Evolutionary conservation across 1,140 invertebrate genomes (phyloP).

Genomic region (Apolygus lucorum): DNA sequence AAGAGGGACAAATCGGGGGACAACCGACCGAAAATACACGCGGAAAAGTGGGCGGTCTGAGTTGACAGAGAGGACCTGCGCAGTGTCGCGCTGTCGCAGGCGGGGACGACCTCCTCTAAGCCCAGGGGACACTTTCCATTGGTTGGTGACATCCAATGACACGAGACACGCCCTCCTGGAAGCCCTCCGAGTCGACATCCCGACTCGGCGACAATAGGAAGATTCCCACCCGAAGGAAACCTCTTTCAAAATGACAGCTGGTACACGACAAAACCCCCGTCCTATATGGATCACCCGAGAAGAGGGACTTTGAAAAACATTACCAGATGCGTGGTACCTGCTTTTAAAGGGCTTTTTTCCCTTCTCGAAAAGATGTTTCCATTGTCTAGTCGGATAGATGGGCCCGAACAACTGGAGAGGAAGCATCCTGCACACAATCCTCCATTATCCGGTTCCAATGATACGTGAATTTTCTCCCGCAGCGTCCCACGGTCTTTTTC

Average conservation of each 20-base stretch:
- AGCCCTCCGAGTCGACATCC: not conserved
- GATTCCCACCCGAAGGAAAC: not conserved
- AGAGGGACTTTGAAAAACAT: not conserved
- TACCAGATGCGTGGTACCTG: not conserved
- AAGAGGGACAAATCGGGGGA: not conserved
- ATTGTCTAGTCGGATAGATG: not conserved
- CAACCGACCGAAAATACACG: not conserved
- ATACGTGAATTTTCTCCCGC: not conserved
- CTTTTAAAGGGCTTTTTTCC: not conserved
- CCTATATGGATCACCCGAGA: too few species aligned
- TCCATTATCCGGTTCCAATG: not conserved
- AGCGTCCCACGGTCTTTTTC: not conserved
- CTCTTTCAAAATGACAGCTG: not conserved
- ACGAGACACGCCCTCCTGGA: not conserved
- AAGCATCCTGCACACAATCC: not conserved
- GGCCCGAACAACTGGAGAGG: not conserved
- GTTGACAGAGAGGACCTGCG: not conserved
- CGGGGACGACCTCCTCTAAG: not conserved
- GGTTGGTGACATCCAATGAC: not conserved
- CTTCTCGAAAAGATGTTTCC: not conserved
- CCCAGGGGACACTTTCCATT: not conserved
- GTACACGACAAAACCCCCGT: not conserved
- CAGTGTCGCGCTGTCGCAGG: not conserved
- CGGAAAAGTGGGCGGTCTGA: not conserved
- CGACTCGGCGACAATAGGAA: not conserved